phyloP scores from a whole-genome alignment of 1,140 invertebrate species.

The Asobara japonica region DNA sequence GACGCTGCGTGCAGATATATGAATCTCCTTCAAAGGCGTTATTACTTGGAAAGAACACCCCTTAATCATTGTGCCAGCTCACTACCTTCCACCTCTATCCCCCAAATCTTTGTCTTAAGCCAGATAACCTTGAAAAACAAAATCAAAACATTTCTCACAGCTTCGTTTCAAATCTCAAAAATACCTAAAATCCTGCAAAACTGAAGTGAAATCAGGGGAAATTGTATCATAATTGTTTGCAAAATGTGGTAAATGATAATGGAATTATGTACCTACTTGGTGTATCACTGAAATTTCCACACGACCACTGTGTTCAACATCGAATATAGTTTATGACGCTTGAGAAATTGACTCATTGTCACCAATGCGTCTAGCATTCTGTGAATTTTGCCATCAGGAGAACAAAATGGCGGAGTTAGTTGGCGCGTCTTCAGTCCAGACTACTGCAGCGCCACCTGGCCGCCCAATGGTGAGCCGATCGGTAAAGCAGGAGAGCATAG shows the following conservation, averaged over 20 bases:
- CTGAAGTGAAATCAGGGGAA: neutral
- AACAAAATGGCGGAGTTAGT: neutral
- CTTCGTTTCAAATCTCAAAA: no score
- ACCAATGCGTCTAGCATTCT: constrained; percentile 42
- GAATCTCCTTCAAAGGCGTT: constrained; percentile 42
- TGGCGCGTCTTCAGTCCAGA: constrained; percentile 6
- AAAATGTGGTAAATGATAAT: neutral
- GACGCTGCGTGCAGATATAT: constrained; percentile 46
- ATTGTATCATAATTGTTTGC: neutral
- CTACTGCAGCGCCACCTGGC: neutral
- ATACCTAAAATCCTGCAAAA: neutral
- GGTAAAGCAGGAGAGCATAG: constrained; percentile 22
- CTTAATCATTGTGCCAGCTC: constrained; percentile 42
- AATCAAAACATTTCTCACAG: neutral
- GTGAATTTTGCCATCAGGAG: constrained; percentile 50
- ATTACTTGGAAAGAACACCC: constrained; percentile 43
- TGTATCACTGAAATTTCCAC: neutral
- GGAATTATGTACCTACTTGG: no score
- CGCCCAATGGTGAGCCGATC: constrained; percentile 18
- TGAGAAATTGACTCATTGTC: neutral
- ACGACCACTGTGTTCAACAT: neutral
- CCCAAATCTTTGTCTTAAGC: neutral
- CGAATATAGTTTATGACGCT: neutral
- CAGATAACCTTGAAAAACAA: neutral
- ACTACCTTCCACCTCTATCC: neutral